A percentile compares a stretch with the other conserved stretches of the same genome.
These are phyloP conservation scores for Henricia sp. DNA, from an alignment of 53 echinoderm and acorn worm species.

Conservation along the genomic window DNA sequence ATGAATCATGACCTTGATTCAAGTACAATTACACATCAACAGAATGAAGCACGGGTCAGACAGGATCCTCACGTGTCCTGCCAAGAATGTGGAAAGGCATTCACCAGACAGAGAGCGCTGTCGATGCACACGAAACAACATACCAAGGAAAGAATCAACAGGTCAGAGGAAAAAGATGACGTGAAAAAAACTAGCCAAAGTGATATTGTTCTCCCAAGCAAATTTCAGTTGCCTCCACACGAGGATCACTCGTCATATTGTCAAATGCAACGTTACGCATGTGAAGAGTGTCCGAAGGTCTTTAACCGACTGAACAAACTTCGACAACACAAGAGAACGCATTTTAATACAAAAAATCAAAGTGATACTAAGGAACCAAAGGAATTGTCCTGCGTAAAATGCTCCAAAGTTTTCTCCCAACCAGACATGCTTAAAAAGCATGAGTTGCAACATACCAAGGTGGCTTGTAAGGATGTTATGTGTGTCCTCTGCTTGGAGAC, in stretches of 20 bases:
- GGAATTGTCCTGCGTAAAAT: neutral
- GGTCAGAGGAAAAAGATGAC: neutral
- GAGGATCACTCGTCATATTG: neutral
- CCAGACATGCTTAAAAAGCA: neutral
- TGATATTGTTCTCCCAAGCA: neutral
- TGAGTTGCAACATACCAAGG: constrained; percentile 6
- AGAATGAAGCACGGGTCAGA: neutral
- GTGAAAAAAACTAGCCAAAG: neutral
- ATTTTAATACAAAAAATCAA: neutral
- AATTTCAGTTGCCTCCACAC: neutral
- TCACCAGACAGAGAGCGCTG: neutral
- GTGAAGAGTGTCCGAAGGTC: neutral
- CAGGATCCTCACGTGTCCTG: neutral
- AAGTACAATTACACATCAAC: neutral
- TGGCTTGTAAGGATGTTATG: neutral
- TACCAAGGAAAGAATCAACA: neutral
- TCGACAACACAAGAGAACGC: neutral
- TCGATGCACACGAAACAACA: constrained; percentile 7
- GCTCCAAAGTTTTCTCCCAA: constrained; percentile 12
- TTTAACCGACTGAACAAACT: neutral
- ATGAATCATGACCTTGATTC: neutral
- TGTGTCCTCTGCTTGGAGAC: constrained; percentile 1
- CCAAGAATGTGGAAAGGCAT: constrained; percentile 16
- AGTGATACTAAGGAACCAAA: neutral
- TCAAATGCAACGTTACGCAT: neutral